Evolutionary conservation across 2,888 invertebrate genomes (phyloP), one percentile per base, ranked within the genome.

Genomic region (Eulithis prunata): DNA sequence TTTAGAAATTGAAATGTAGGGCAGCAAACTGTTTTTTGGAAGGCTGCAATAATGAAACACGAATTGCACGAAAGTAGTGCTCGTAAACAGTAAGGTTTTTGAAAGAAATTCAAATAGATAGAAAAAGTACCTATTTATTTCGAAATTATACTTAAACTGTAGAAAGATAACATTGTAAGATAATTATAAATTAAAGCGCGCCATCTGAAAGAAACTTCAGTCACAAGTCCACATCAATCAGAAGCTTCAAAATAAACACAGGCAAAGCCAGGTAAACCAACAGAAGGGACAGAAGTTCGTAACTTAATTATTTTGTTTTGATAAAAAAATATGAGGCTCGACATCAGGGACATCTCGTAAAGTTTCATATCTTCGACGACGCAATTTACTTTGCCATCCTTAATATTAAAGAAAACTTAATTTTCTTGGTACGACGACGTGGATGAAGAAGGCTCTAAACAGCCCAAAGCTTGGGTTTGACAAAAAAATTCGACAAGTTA

Each of bases 391-490:
- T 65, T 60, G 64, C 74, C 71, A 66, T 74, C 74, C 80, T 81
- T 79, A 81, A 79, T 84, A 83, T 78, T 79, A 78, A 79, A 82
- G 81, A 78, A 82, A 80, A 79, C 79, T 81, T 79, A 79, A 82
- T 84, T 85, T 84, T 78, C 78, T 74, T 68, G 72, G 77, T 82
- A 76, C 72, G 74, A 77, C 78, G 80, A 73, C 77, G 77, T 75
- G 62, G 72, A 74, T 66, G 77, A 70, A 75, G 78, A 80, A 43
- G n/a, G 51, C 55, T 49, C 12, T 45, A 54, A 45, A 51, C 45
- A 59, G 47, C 58, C 58, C 36, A 14, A 28, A 55, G 32, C 55
- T 54, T 56, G 55, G 59, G 51, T 51, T 64, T 64, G 59, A 59
- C 55, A 59, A 41, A 14, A 41, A 57, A 38, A 36, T 12, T 55